These are phyloP conservation scores for Osmerus eperlanus DNA, from an alignment of 2,113 vertebrate genomes.

Conservation along the genomic window DNA sequence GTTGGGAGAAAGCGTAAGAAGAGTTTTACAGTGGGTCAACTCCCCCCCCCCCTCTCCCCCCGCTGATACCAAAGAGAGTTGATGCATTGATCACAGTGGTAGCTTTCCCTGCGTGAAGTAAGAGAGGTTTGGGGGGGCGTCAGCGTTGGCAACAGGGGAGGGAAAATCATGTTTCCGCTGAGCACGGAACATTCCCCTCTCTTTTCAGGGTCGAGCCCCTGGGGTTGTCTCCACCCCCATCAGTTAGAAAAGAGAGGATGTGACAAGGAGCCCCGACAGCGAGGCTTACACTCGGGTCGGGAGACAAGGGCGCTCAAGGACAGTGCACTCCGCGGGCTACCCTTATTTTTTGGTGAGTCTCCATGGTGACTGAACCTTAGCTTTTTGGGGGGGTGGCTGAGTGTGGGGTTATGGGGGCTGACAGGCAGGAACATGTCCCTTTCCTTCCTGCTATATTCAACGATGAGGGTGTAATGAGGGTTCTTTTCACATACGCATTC, in stretches of 20 bases:
- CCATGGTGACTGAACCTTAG: constrained; percentile 4
- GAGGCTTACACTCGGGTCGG: background rate
- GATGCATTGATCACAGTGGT: background rate
- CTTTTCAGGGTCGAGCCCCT: background rate
- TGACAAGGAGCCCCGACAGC: background rate
- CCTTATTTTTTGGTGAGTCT: background rate
- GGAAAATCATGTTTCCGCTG: background rate
- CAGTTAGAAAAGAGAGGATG: background rate
- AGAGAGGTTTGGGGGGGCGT: background rate
- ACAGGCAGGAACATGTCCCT: background rate
- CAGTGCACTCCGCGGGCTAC: background rate
- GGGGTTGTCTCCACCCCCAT: background rate
- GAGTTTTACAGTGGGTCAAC: background rate
- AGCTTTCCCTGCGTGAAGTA: background rate
- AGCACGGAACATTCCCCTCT: background rate
- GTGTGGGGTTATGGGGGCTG: background rate
- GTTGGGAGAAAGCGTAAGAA: background rate
- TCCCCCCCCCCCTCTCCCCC: background rate
- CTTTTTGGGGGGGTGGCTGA: background rate
- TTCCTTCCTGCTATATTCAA: background rate
- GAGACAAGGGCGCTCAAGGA: background rate
- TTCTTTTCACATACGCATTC: constrained; percentile 7
- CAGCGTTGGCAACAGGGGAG: background rate
- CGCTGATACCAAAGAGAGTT: background rate
- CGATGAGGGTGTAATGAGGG: background rate